phyloP scores from a whole-genome alignment of 2,888 invertebrate genomes.

The Fissipunctia ypsillon region DNA sequence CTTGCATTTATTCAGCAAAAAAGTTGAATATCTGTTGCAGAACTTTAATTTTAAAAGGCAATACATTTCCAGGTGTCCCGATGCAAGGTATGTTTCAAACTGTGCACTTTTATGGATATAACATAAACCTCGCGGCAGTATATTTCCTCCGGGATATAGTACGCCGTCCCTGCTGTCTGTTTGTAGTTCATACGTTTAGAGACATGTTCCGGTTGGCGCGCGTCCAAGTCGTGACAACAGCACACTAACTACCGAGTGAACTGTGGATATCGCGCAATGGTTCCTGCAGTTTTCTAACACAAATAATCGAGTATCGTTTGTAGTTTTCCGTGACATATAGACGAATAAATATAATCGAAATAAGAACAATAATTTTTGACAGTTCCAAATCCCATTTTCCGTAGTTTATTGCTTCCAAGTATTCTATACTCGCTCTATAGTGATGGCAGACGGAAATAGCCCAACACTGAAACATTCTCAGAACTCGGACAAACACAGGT shows the following conservation, averaged over 20 bases:
- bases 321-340: neutral
- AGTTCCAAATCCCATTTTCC: slow-evolving; percentile 3
- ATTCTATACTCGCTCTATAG: slow-evolving; percentile 19
- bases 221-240: slow-evolving; percentile 38
- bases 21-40: neutral
- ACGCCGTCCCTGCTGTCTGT: slow-evolving; percentile 15
- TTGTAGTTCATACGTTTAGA: slow-evolving; percentile 35
- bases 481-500: slow-evolving; percentile 50
- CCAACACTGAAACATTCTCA: slow-evolving; percentile 23
- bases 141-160: slow-evolving; percentile 6
- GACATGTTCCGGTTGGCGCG: slow-evolving; percentile 48
- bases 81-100: slow-evolving; percentile 28
- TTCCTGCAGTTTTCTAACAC: slow-evolving; percentile 12
- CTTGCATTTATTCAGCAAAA: neutral
- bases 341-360: slow-evolving; percentile 24
- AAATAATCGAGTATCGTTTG: slow-evolving; percentile 16
- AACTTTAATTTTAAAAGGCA: slow-evolving; percentile 22
- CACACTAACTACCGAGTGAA: slow-evolving; percentile 6
- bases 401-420: slow-evolving; percentile 19
- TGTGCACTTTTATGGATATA: slow-evolving; percentile 22
- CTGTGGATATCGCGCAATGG: slow-evolving; percentile 20
- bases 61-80: slow-evolving; percentile 15
- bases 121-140: slow-evolving; percentile 27
- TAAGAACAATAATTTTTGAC: slow-evolving; percentile 24
- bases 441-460: slow-evolving; percentile 28